Evolutionary conservation across 2,797 vertebrate genomes (phyloP).

Genomic region (Scolopax bukidnonensis): DNA sequence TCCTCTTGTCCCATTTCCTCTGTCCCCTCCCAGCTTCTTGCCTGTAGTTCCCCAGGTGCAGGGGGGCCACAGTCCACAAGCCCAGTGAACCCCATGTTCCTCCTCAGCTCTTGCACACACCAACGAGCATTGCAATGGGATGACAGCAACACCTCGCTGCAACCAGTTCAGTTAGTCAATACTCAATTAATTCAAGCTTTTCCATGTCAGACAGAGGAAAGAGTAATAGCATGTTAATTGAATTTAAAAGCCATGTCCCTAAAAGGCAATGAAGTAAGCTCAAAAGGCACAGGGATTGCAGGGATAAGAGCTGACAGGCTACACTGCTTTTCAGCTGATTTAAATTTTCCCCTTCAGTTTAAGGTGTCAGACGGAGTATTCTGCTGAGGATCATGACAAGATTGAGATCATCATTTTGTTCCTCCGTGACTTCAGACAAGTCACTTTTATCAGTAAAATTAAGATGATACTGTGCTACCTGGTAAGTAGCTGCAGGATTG

Average conservation of each 20-base stretch:
- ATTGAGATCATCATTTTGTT: background rate
- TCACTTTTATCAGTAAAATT: background rate
- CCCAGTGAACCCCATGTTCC: background rate
- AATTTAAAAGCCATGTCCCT: conserved; percentile 1
- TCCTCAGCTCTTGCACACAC: background rate
- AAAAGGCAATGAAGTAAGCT: background rate
- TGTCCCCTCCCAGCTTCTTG: no score
- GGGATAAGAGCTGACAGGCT: background rate
- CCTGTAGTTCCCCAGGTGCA: background rate
- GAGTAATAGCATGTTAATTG: background rate
- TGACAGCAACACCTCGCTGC: background rate
- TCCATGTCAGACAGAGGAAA: background rate
- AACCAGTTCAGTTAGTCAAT: background rate
- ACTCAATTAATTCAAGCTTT: background rate
- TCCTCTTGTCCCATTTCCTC: no score
- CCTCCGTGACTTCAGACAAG: background rate
- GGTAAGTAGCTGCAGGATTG: background rate
- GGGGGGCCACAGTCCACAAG: background rate
- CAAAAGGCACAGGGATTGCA: background rate
- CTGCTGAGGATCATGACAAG: background rate
- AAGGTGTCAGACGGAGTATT: background rate
- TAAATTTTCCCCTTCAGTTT: background rate
- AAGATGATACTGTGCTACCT: background rate
- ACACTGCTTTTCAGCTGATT: background rate
- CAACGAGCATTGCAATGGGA: rapidly evolving